Evolutionary conservation across 2,113 vertebrate species (phyloP), one percentile per base, ranked within the genome.

Genomic region (Amazona vittata): DNA sequence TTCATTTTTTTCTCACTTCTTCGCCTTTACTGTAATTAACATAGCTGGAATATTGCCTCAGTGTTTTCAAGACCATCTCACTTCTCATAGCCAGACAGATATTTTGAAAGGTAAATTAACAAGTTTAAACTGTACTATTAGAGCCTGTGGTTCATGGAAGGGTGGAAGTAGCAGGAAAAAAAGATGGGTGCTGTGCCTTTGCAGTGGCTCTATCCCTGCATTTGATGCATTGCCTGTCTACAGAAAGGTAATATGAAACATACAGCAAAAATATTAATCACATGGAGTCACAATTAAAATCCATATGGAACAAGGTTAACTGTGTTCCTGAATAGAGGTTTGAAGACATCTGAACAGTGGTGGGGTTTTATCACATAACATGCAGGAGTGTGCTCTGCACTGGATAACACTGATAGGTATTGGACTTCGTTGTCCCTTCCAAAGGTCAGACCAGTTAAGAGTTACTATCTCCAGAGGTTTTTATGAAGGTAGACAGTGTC

Each of bases 91-190:
- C 44, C 57, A 83, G 53, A 76, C 28, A 86, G 57, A 95, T 67
- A 33, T 92, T 93, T 41, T 90, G 68, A 70, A 93, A 74, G 49
- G 62, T 31, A 79, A 83, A 59, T 63, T 22, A 73, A 79, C 15
- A 67, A 20, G 19, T 83, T 81, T 74, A 79, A 83, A 46, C n/a
- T 59, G 15, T 53, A 15, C 37, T 49, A 4, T 85, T 82, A 59
- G 25, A 52, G 5, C 37, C 13, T 15, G 33, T 59, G 15, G 65
- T 86, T 77, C 74, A n/a, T 33, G 10, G 15, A 65, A 31, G 31
- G 15, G 46, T 77, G 44, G 26, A 76, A 39, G 11, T 44, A 57
- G 37, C 35, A 85, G 35, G 76, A 59, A 35, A n/a, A 59, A 59
- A 83, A 83, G 62, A 39, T 11, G 29, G 5, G 15, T 44, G 5